Evolutionary conservation across 2,797 vertebrate genomes (phyloP).

Genomic region (Eulemur rubriventer): DNA sequence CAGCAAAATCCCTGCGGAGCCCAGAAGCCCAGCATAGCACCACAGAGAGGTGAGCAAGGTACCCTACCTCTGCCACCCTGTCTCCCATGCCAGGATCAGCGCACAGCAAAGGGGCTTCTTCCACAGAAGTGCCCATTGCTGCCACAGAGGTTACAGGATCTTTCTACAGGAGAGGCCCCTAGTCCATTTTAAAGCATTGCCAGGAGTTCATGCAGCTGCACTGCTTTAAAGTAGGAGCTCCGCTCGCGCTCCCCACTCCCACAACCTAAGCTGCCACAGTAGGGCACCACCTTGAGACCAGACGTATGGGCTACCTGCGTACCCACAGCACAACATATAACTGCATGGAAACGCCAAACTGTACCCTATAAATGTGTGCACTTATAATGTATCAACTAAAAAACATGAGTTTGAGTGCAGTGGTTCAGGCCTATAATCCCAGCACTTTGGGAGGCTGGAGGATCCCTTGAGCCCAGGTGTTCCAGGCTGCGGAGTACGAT

Average conservation of each 20-base stretch:
- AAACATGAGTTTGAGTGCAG: neutral
- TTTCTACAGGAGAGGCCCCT: neutral
- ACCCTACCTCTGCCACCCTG: neutral
- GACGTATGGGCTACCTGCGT: neutral
- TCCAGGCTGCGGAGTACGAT: neutral
- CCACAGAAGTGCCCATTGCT: neutral
- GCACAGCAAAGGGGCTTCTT: neutral
- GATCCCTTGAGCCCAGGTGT: neutral
- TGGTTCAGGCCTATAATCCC: neutral
- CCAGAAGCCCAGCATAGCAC: neutral
- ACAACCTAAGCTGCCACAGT: neutral
- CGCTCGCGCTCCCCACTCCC: neutral
- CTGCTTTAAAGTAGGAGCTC: neutral
- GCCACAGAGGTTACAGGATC: neutral
- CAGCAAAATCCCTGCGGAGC: neutral
- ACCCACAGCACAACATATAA: neutral
- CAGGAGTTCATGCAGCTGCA: neutral
- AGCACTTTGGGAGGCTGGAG: neutral
- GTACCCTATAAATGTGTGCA: neutral
- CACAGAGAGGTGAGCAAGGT: neutral
- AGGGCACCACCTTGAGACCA: neutral
- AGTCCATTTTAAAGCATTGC: neutral
- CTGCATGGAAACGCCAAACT: neutral
- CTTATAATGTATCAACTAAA: neutral
- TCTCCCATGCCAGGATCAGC: neutral